Evolutionary conservation across 1,140 invertebrate genomes (phyloP).

Genomic region (Drosophila eugracilis): DNA sequence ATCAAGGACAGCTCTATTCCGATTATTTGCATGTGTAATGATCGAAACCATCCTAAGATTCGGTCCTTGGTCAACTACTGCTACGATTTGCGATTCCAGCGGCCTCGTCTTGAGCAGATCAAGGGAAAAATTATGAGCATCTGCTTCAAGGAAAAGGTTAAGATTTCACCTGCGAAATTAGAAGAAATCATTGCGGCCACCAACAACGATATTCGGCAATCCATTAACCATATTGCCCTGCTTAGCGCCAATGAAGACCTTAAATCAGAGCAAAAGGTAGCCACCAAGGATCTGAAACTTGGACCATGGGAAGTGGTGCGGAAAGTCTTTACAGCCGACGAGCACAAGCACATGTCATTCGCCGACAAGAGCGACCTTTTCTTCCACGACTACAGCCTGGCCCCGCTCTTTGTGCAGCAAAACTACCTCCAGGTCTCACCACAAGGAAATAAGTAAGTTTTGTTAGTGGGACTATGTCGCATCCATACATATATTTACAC

Average conservation of each 20-base stretch:
- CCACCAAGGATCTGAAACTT: constrained; percentile 94
- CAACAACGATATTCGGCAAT: constrained; percentile 97
- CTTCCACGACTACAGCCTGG: constrained; percentile 98
- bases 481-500: too few species aligned
- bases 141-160: constrained; percentile 96
- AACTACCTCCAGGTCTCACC: constrained; percentile 95
- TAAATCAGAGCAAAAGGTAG: constrained; percentile 37
- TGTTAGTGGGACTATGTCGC: too few species aligned
- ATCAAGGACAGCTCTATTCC: constrained; percentile 97
- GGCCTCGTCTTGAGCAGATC: constrained; percentile 95
- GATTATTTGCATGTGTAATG: constrained; percentile 99
- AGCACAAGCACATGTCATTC: constrained; percentile 93
- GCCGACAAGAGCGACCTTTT: constrained; percentile 96
- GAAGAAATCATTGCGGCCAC: constrained; percentile 94
- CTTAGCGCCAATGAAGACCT: constrained; percentile 86
- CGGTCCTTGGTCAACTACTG: constrained; percentile 97
- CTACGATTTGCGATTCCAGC: constrained; percentile 94
- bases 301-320: constrained; percentile 97
- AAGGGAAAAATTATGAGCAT: constrained; percentile 95
- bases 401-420: constrained; percentile 98
- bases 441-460: constrained; percentile 87
- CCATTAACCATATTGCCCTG: constrained; percentile 94
- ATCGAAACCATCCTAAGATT: constrained; percentile 97
- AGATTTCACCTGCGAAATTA: constrained; percentile 91
- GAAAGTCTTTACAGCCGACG: constrained; percentile 94